Evolutionary conservation across 2,113 vertebrate species (phyloP).

Genomic region (Gobio gobio): DNA sequence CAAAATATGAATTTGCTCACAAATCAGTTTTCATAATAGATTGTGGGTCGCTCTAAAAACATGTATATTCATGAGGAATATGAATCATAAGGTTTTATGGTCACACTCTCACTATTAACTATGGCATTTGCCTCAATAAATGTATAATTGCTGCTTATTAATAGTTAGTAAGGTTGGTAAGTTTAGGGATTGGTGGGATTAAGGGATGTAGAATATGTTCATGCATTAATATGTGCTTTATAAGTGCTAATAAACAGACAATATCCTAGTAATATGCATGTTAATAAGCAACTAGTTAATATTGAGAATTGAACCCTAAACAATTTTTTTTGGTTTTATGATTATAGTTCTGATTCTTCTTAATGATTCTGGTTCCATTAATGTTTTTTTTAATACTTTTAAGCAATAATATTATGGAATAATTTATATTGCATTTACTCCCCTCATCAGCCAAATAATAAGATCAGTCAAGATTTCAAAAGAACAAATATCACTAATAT

Average conservation of each 20-base stretch:
- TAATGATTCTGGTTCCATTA: neutral
- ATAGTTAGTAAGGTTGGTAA: too few relatives aligned
- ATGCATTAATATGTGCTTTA: too few relatives aligned
- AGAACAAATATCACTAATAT: neutral
- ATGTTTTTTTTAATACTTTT: neutral
- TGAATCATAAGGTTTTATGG: neutral
- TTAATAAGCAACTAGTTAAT: too few relatives aligned
- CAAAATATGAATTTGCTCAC: neutral
- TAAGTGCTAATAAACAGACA: too few relatives aligned
- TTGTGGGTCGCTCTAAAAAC: neutral
- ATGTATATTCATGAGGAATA: neutral
- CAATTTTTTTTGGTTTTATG: neutral
- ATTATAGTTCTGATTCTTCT: neutral
- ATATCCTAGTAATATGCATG: too few relatives aligned
- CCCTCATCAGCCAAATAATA: neutral
- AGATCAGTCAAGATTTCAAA: neutral
- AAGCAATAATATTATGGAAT: neutral
- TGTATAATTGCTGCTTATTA: too few relatives aligned
- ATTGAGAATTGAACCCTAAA: too few relatives aligned
- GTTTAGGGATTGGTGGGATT: too few relatives aligned
- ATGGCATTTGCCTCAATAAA: too few relatives aligned
- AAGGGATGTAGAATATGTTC: too few relatives aligned
- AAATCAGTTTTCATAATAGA: neutral
- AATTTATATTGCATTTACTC: neutral
- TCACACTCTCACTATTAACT: too few relatives aligned